Base-by-base conservation (phyloP, 2,113 vertebrate species). In the Otolemur garnettii region DNA sequence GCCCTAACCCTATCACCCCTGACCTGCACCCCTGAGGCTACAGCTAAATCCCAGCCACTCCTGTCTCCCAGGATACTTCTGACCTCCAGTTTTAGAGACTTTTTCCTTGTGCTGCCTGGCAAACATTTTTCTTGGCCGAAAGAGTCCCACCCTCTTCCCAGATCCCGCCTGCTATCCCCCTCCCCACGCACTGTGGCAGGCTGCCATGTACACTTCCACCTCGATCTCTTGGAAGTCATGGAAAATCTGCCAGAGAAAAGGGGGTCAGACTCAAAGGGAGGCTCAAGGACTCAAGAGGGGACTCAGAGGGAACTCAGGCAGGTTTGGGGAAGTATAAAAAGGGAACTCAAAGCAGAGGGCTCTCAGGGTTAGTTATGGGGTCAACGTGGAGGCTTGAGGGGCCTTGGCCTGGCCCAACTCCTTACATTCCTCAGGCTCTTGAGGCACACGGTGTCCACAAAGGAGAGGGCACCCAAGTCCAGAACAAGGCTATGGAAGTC, bases 391-490 rank as follows among this genome's bases (percentile, higher is more conserved):
- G 55, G 50, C 59, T 18, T 0, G 4, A 6, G 94, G 30, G 35
- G 45, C 4, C 33, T 33, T 2, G 33, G 28, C 19, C 84, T 21
- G 18, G 5, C 42, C 28, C 6, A 1, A 68, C 1, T 45, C 75
- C 99, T 98, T 98, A 99, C 99, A 0, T 98, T 99, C 98, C 98
- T 98, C 74, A 99, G 94, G 30, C 98, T 99, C 98, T 99, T 99
- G 96, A 99, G 98, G 87, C 98, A 99, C 87, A 99, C 99, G 0
- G 99, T 99, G 93, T 99, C 99, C 97, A 99, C 97, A 0, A 99
- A 99, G 97, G 98, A 99, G 92, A 99, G 98, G 0, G 99, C 90
- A 38, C 99, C 98, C 90, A 99, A 98, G 97, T 99, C 99, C 87
- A 99, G 98, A 97, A 99, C 68, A 38, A 99, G 90, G 4, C 98